Evolutionary conservation across 2,888 invertebrate species (phyloP).

Genomic region (Ashinkailepas kermadecensis): DNA sequence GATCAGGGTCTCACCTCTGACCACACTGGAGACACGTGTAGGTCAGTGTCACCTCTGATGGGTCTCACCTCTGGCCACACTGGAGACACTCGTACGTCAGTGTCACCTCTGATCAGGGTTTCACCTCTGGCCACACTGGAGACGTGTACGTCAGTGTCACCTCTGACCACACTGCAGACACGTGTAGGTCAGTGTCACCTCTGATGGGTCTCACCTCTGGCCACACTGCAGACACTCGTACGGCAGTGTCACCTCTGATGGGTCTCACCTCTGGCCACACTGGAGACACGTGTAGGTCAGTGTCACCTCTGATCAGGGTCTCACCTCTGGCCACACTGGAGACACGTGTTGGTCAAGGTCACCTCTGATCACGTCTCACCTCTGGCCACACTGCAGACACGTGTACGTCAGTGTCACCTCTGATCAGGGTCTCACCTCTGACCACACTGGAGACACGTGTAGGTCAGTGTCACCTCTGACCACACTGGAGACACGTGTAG

Average conservation of each 20-base stretch:
- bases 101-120: no score
- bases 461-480: constrained; percentile 38
- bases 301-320: not conserved
- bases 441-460: constrained; percentile 84
- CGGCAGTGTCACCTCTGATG: constrained; percentile 43
- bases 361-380: constrained; percentile 38
- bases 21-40: constrained; percentile 88
- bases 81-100: constrained; percentile 75
- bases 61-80: constrained; percentile 63
- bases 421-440: constrained; percentile 50
- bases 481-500: no score
- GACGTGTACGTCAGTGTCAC: constrained; percentile 47
- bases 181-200: constrained; percentile 50
- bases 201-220: constrained; percentile 50
- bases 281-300: constrained; percentile 71
- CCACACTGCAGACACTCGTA: constrained; percentile 88
- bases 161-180: constrained; percentile 72
- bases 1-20: constrained; percentile 50
- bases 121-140: constrained; percentile 75
- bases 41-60: no score
- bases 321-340: constrained; percentile 75
- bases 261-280: constrained; percentile 63
- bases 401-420: constrained; percentile 53
- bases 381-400: constrained; percentile 84
- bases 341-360: constrained; percentile 58